Conservation (phyloP, 2,113 vertebrate genomes). For the Agapornis roseicollis region DNA sequence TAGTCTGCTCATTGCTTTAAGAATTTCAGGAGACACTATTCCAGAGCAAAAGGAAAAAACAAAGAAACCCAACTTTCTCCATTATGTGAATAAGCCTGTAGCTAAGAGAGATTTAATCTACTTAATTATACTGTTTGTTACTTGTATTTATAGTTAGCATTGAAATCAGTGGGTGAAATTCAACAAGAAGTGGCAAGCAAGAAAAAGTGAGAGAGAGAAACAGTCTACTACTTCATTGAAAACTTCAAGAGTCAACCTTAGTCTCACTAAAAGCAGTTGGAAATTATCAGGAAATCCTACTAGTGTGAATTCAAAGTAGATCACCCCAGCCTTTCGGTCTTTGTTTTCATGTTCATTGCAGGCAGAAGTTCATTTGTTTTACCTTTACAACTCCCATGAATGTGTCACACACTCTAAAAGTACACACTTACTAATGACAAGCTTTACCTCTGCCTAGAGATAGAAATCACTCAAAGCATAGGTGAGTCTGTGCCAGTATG, state of each 20-base stretch:
- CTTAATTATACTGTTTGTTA: constrained; percentile 4
- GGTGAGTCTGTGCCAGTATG: background rate
- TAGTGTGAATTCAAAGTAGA: background rate
- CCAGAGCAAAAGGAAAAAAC: background rate
- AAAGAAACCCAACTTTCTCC: background rate
- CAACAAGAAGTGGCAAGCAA: background rate
- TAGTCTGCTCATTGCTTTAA: background rate
- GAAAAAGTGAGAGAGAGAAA: background rate
- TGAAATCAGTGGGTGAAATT: constrained; percentile 13
- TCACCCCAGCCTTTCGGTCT: background rate
- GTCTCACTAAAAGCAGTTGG: background rate
- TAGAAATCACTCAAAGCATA: background rate
- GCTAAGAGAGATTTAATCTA: constrained; percentile 23
- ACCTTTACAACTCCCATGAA: background rate
- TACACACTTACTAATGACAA: background rate
- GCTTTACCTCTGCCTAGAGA: background rate
- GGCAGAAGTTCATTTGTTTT: background rate
- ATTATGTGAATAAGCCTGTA: background rate
- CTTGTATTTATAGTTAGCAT: background rate
- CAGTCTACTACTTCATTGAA: background rate
- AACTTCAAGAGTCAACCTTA: background rate
- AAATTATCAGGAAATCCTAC: background rate
- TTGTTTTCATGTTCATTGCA: background rate
- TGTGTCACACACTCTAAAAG: background rate
- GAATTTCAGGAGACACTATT: background rate